Conservation (phyloP, 1,140 invertebrate species). For the Goniozus legneri region DNA sequence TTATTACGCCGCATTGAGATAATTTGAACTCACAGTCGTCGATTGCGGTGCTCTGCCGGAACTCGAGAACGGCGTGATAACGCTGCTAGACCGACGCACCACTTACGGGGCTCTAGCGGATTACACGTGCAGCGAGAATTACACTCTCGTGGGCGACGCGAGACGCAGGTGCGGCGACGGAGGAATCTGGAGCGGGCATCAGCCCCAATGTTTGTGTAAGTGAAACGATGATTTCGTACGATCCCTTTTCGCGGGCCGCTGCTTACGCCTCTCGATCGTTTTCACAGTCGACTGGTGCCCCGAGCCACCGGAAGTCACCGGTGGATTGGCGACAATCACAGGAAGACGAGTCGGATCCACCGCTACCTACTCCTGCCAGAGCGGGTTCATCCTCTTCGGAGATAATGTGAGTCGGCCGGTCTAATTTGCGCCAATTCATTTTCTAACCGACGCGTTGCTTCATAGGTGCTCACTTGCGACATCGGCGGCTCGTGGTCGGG, state of each 20-base stretch:
- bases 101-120: slow-evolving; percentile 72
- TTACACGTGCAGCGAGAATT: slow-evolving; percentile 80
- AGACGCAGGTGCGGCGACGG: slow-evolving; percentile 73
- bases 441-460: too few species aligned
- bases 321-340: slow-evolving; percentile 66
- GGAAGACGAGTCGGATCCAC: slow-evolving; percentile 73
- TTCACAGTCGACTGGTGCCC: slow-evolving; percentile 78
- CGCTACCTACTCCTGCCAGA: slow-evolving; percentile 76
- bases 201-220: slow-evolving; percentile 74
- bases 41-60: slow-evolving; percentile 72
- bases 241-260: not conserved
- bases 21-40: slow-evolving; percentile 61
- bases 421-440: too few species aligned
- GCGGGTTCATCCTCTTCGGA: slow-evolving; percentile 82
- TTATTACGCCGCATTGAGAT: slow-evolving; percentile 1
- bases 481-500: slow-evolving; percentile 80
- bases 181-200: slow-evolving; percentile 76
- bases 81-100: slow-evolving; percentile 65
- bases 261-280: slow-evolving; percentile 2
- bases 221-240: slow-evolving; percentile 13
- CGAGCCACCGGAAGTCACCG: slow-evolving; percentile 69
- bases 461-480: slow-evolving; percentile 71
- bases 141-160: slow-evolving; percentile 74
- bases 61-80: slow-evolving; percentile 72
- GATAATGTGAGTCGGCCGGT: slow-evolving; percentile 66